phyloP scores from a whole-genome alignment of 2,888 invertebrate species.

The Caenorhabditis drosophilae region DNA sequence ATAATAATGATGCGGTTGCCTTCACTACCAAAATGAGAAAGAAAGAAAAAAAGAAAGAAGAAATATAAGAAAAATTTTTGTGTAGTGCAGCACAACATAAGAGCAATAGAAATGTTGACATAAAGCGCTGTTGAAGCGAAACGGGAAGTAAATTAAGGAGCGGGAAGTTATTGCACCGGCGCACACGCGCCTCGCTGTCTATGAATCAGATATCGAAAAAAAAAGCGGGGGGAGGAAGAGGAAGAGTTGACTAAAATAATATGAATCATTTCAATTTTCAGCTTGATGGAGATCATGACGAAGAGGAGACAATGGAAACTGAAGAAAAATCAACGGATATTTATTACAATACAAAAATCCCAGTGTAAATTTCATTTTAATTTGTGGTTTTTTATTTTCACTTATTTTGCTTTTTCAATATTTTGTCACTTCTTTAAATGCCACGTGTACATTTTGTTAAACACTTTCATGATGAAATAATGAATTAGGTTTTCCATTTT shows the following conservation, averaged over 20 bases:
- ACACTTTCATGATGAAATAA: neutral
- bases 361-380: conserved; percentile 35
- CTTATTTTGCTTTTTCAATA: neutral
- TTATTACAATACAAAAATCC: conserved; percentile 48
- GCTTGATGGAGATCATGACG: conserved; percentile 59
- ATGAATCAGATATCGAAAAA: too few species aligned
- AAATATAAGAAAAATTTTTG: too few species aligned
- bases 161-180: too few species aligned
- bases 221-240: too few species aligned
- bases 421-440: neutral
- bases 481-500: too few species aligned
- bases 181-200: too few species aligned
- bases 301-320: conserved; percentile 44
- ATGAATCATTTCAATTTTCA: conserved; percentile 26
- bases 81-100: neutral
- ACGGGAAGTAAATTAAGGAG: too few species aligned
- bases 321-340: conserved; percentile 35
- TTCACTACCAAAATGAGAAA: too few species aligned
- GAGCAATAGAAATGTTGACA: too few species aligned
- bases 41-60: too few species aligned
- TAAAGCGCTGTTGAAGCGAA: too few species aligned
- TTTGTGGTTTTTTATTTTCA: neutral
- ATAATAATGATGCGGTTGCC: too few species aligned
- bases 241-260: neutral
- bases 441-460: neutral